Percentiles rank a stretch among this genome's conserved stretches.
Conservation (phyloP, 2,113 vertebrate species). For the Gasterosteus aculeatus region DNA sequence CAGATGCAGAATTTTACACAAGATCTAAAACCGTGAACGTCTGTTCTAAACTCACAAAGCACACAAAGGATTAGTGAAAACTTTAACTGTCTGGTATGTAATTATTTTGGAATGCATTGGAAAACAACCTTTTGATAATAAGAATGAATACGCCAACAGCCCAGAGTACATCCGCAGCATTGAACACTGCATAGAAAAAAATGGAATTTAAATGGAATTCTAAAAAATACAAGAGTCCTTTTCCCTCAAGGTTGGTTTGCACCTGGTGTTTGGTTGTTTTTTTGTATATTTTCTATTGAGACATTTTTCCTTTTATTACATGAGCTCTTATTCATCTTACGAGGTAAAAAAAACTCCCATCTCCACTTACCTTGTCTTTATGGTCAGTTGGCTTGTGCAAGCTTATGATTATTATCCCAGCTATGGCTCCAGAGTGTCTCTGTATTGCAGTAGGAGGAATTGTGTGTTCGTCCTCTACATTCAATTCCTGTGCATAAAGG, state of each 20-base stretch:
- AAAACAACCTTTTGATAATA: neutral
- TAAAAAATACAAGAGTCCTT: neutral
- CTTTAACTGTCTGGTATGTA: neutral
- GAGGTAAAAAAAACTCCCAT: neutral
- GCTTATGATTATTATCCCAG: slow-evolving; percentile 7
- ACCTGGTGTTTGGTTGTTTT: neutral
- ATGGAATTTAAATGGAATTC: neutral
- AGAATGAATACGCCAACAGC: neutral
- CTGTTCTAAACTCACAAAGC: neutral
- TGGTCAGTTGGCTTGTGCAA: neutral
- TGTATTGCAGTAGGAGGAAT: slow-evolving; percentile 20
- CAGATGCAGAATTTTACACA: neutral
- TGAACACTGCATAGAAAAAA: neutral
- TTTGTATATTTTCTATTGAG: neutral
- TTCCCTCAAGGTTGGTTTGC: neutral
- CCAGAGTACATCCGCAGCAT: neutral
- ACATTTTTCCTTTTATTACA: neutral
- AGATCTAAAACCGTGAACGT: neutral
- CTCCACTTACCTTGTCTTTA: neutral
- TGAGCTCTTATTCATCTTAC: neutral
- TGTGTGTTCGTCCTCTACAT: slow-evolving; percentile 19
- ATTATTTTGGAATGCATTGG: neutral
- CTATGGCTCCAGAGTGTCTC: neutral
- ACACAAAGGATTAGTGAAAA: neutral
- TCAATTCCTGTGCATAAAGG: slow-evolving; percentile 32